Evolutionary conservation across 1,140 invertebrate species (phyloP).

Genomic region (Zaprionus gabonicus): DNA sequence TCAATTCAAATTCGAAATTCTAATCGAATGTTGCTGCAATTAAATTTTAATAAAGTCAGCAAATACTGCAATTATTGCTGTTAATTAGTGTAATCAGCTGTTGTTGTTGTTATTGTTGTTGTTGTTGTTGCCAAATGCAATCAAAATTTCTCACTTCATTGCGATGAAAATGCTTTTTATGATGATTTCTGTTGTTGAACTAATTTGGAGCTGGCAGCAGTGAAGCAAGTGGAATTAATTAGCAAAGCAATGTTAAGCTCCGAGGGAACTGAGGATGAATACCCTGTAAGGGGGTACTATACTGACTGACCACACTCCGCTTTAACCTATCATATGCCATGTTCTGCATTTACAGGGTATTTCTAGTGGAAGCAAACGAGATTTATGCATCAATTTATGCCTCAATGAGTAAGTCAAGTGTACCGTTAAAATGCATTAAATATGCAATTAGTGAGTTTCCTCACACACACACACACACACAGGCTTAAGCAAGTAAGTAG

Average conservation of each 20-base stretch:
- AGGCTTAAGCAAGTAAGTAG: not conserved
- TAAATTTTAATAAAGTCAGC: not conserved
- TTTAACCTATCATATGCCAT: not conserved
- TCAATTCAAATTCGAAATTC: not conserved
- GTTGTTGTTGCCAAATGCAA: conserved; percentile 4
- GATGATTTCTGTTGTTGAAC: not conserved
- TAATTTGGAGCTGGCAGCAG: conserved; percentile 11
- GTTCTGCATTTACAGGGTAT: conserved; percentile 12
- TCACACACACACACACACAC: not conserved
- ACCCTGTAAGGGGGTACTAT: not conserved
- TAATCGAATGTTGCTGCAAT: not conserved
- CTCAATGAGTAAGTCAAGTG: conserved; percentile 68
- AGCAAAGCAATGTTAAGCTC: not conserved
- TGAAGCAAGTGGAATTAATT: conserved; percentile 54
- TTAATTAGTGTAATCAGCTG: not conserved
- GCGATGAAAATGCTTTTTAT: conserved; percentile 1
- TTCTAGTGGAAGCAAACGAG: not conserved
- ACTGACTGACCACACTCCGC: too few relatives aligned
- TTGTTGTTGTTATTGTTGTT: not conserved
- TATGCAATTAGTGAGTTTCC: conserved; percentile 47
- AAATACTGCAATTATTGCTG: not conserved
- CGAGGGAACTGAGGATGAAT: not conserved
- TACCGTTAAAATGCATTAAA: conserved; percentile 46
- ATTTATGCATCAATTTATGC: conserved; percentile 38
- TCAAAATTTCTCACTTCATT: conserved; percentile 5